Base-by-base conservation (phyloP, 2,113 vertebrate genomes). In the Tachycineta bicolor region DNA sequence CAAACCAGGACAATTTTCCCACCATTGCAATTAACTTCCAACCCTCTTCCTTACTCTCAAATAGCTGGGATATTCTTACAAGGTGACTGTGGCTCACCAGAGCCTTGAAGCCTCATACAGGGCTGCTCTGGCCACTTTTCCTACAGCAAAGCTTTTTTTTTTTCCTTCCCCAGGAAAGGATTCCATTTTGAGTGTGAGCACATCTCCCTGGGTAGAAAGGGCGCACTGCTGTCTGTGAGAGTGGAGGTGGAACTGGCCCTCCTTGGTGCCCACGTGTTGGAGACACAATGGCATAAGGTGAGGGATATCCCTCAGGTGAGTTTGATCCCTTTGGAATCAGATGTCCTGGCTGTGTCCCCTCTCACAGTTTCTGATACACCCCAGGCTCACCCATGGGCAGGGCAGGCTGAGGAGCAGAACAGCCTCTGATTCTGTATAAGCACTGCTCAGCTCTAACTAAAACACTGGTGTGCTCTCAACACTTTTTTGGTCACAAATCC, bases 191-290 rank as follows among this genome's bases (percentile, higher is more conserved):
- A 37, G 18, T 37, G n/a, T 3, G 5, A 46, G 19, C 50, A 52
- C 11, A 21, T 43, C 34, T 93, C 17, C 55, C 60, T 5, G 8
- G 37, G 69, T 19, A 84, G 59, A 0, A 1, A 71, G 37, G 49
- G 29, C 8, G 14, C 0, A 0, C 15, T 47, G 67, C 28, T 6
- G 19, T 24, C 0, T 3, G 17, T 49, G 68, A 67, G 26, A 83
- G 12, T 1, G 6, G 55, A 62, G 43, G 14, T 87, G 55, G 74
- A 83, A 34, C 28, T 5, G 5, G 21, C 12, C 83, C 21, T 83
- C 16, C 76, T 70, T 33, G 0, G 5, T n/a, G 23, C 31, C 43
- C 28, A 20, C 0, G 0, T 29, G 46, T 43, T 77, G 50, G 28
- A 83, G 47, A 29, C 52, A 33, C 17, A 13, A 2, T 23, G 11